phyloP scores from a whole-genome alignment of 2,888 invertebrate species.

The Notocelia uddmanniana region DNA sequence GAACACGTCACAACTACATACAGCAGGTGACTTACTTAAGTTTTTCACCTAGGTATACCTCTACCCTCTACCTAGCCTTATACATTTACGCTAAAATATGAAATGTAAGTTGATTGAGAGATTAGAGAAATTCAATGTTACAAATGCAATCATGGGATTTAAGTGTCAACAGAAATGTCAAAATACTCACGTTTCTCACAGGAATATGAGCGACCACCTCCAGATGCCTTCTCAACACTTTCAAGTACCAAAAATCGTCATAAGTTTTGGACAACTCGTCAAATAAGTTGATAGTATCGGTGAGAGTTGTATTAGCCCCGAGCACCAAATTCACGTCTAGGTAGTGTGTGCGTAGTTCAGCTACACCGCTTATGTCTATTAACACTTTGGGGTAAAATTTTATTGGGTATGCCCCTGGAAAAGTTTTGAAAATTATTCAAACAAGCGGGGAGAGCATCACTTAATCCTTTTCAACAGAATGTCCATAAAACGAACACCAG shows the following conservation, averaged over 20 bases:
- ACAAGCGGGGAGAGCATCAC: too few species aligned
- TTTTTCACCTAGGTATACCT: too few species aligned
- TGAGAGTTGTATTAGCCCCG: constrained; percentile 84
- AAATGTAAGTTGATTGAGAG: too few species aligned
- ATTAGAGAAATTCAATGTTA: too few species aligned
- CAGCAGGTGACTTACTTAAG: too few species aligned
- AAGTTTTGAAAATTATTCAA: too few species aligned
- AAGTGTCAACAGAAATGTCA: not conserved
- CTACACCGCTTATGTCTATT: constrained; percentile 61
- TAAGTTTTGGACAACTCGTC: constrained; percentile 63
- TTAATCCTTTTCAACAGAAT: too few species aligned
- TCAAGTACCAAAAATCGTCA: constrained; percentile 80
- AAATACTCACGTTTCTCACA: constrained; percentile 83
- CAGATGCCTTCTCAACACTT: constrained; percentile 80
- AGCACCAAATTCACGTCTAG: constrained; percentile 68
- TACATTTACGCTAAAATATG: too few species aligned
- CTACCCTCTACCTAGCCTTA: too few species aligned
- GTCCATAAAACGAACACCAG: too few species aligned
- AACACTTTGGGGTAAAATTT: constrained; percentile 59
- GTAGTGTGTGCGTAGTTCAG: constrained; percentile 62
- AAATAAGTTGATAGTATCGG: constrained; percentile 78
- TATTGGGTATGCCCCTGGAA: constrained; percentile 67
- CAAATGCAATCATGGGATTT: too few species aligned
- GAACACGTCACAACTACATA: too few species aligned
- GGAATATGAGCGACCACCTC: constrained; percentile 85